Evolutionary conservation across 2,113 vertebrate species (phyloP).

Genomic region (Pardalotus punctatus): DNA sequence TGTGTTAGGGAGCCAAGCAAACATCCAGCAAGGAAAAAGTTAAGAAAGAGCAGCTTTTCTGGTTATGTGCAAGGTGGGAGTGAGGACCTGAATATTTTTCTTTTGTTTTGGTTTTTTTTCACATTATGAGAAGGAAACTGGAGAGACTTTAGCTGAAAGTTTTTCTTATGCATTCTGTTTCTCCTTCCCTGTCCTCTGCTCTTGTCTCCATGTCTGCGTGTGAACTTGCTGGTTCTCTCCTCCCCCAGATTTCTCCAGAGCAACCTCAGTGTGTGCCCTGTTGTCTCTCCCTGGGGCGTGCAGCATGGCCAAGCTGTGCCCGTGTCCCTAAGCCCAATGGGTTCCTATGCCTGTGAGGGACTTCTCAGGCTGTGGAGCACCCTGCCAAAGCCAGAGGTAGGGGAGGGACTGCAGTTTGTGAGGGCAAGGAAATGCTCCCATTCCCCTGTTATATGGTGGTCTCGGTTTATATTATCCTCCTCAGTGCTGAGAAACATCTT

Average conservation of each 20-base stretch:
- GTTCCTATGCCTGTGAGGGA: accelerated
- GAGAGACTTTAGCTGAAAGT: neutral
- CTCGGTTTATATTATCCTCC: neutral
- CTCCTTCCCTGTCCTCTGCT: neutral
- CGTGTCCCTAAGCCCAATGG: accelerated
- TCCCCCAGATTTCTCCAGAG: neutral
- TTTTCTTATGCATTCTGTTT: neutral
- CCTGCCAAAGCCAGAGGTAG: accelerated
- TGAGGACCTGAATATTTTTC: neutral
- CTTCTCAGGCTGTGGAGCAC: accelerated
- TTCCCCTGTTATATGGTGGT: accelerated
- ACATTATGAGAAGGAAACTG: neutral
- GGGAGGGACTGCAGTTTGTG: neutral
- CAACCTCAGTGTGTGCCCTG: neutral
- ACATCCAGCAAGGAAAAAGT: neutral
- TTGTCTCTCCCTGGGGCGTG: accelerated
- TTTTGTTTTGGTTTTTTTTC: neutral
- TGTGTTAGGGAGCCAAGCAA: neutral
- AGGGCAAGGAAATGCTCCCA: neutral
- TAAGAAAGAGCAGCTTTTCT: neutral
- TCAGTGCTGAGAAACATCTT: neutral
- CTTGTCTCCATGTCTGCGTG: neutral
- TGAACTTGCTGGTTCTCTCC: neutral
- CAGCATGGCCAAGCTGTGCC: accelerated
- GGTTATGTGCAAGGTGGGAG: neutral